A percentile compares a stretch with the other conserved stretches of the same genome.
phyloP scores from a whole-genome alignment of 2,888 invertebrate genomes.

The Gymnocheta viridis region DNA sequence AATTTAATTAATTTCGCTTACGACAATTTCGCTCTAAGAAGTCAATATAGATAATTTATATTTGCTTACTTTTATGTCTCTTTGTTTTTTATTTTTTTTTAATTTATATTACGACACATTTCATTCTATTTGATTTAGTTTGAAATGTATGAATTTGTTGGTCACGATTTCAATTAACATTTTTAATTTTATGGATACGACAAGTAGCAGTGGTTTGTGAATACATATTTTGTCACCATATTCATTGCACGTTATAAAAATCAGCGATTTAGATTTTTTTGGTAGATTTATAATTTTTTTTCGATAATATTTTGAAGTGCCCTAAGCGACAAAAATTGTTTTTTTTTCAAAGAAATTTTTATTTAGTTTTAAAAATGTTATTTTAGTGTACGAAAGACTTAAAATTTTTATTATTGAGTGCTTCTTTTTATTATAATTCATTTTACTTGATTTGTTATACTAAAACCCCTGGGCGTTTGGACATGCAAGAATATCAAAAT shows the following conservation, averaged over 20 bases:
- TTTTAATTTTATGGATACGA: constrained; percentile 48
- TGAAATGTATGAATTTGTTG: constrained; percentile 35
- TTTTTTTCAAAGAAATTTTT: background rate
- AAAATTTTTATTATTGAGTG: too few relatives aligned
- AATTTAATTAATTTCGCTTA: too few relatives aligned
- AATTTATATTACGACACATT: constrained; percentile 42
- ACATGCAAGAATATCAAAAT: background rate
- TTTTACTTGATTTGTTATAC: background rate
- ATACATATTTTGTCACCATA: constrained; percentile 56
- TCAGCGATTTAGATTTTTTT: background rate
- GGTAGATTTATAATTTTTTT: background rate
- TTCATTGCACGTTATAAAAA: constrained; percentile 15
- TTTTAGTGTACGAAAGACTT: too few relatives aligned
- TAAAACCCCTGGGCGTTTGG: background rate
- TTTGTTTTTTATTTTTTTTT: background rate
- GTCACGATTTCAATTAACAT: constrained; percentile 63
- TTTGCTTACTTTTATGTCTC: background rate
- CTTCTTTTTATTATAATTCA: background rate
- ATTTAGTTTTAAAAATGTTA: too few relatives aligned
- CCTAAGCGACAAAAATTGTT: background rate
- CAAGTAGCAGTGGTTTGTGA: constrained; percentile 4
- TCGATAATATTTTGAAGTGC: background rate
- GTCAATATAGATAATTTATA: background rate
- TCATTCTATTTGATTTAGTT: constrained; percentile 41
- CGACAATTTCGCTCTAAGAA: too few relatives aligned